Conservation (phyloP, 2,888 invertebrate species). For the Malthinus flaveolus region DNA sequence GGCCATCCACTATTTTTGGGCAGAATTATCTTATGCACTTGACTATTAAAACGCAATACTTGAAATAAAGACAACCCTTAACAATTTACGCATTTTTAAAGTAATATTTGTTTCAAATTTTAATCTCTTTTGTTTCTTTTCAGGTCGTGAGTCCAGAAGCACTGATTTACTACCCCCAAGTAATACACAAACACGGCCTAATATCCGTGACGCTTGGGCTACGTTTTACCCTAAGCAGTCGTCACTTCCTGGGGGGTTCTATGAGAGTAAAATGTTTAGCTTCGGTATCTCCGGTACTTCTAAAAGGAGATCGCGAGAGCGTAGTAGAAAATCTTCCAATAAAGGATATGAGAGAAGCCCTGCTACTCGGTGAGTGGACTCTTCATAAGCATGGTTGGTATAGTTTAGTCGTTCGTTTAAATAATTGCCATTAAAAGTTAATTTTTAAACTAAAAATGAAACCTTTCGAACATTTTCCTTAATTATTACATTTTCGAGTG, state of each 20-base stretch:
- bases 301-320: slow-evolving; percentile 63
- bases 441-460: too few relatives aligned
- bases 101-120: too few relatives aligned
- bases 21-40: too few relatives aligned
- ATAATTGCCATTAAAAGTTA: too few relatives aligned
- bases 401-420: slow-evolving; percentile 5
- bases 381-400: slow-evolving; percentile 24
- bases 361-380: slow-evolving; percentile 61
- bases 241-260: slow-evolving; percentile 62
- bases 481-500: not conserved
- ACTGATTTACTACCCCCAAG: slow-evolving; percentile 59
- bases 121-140: slow-evolving; percentile 15
- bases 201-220: slow-evolving; percentile 63
- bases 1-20: too few relatives aligned
- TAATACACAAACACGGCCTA: slow-evolving; percentile 61
- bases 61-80: too few relatives aligned
- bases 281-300: slow-evolving; percentile 62
- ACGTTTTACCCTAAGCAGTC: slow-evolving; percentile 58
- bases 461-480: not conserved
- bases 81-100: too few relatives aligned
- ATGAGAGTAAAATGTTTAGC: slow-evolving; percentile 67
- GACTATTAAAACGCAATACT: too few relatives aligned
- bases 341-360: slow-evolving; percentile 64
- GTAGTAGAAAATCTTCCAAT: slow-evolving; percentile 61
- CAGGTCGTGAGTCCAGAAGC: slow-evolving; percentile 59